These are phyloP conservation scores for Drosophila meridiana DNA, from an alignment of 2,888 invertebrate species.

Conservation along the genomic window DNA sequence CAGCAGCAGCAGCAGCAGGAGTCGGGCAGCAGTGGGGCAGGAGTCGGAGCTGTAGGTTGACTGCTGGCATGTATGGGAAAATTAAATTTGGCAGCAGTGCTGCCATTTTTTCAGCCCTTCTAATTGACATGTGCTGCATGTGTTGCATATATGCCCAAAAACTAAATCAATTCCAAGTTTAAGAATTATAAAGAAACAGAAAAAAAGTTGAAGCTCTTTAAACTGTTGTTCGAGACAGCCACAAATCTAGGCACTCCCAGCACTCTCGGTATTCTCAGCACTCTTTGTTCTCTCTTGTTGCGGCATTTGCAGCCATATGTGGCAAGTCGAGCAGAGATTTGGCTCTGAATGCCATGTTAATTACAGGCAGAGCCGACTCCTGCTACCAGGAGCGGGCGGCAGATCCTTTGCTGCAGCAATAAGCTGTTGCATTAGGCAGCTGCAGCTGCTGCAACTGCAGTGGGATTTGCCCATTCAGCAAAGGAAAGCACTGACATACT, in stretches of 20 bases:
- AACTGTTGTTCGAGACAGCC: not conserved
- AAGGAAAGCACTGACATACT: not conserved
- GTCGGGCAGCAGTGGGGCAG: not conserved
- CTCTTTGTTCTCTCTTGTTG: conserved; percentile 1
- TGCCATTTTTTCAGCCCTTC: conserved; percentile 55
- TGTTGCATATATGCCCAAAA: conserved; percentile 28
- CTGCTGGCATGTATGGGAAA: conserved; percentile 38
- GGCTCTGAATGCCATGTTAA: conserved; percentile 79
- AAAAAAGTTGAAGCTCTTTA: conserved; percentile 17
- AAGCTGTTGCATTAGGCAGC: conserved; percentile 70
- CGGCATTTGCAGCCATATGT: conserved; percentile 48
- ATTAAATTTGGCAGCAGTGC: conserved; percentile 79
- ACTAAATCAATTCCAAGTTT: conserved; percentile 35
- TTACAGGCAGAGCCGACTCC: conserved; percentile 53
- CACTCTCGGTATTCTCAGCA: not conserved
- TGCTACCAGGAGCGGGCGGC: not conserved
- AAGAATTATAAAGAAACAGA: not conserved
- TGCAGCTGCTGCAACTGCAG: conserved; percentile 27
- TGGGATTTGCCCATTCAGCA: conserved; percentile 15
- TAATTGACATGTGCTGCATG: conserved; percentile 77
- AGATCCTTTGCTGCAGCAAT: conserved; percentile 19
- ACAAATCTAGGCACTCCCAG: not conserved
- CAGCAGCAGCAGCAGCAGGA: not conserved
- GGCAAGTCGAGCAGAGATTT: conserved; percentile 55
- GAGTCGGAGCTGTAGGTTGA: not conserved